phyloP scores from a whole-genome alignment of 2,888 invertebrate species.

The Ceratothoa steindachneri region DNA sequence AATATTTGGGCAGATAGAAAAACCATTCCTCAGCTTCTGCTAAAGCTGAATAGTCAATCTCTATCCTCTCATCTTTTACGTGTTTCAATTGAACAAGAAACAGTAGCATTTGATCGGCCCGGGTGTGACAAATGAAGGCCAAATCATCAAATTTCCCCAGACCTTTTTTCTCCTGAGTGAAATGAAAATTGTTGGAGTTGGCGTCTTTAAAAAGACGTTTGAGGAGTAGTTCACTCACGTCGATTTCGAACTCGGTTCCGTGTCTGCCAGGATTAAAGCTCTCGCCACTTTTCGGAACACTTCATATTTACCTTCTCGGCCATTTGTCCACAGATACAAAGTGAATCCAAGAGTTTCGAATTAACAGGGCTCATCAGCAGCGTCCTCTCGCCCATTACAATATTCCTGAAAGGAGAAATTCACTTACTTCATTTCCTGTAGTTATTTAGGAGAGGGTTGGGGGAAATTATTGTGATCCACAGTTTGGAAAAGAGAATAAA shows the following conservation, averaged over 20 bases:
- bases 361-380: no score
- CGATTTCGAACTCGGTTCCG: not conserved
- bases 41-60: not conserved
- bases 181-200: not conserved
- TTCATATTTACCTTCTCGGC: no score
- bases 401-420: no score
- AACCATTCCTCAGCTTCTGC: not conserved
- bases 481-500: no score
- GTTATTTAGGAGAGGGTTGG: no score
- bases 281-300: not conserved
- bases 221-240: not conserved
- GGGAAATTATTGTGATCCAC: no score
- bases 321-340: no score
- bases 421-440: no score
- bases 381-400: no score
- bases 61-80: not conserved
- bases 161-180: constrained; percentile 1
- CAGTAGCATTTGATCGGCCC: not conserved
- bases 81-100: not conserved
- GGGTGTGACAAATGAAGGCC: not conserved
- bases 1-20: not conserved
- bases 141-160: constrained; percentile 2
- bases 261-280: not conserved
- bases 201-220: not conserved
- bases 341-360: no score